Evolutionary conservation across 2,888 invertebrate genomes (phyloP).

Genomic region (Lasioglossum zephyrum): DNA sequence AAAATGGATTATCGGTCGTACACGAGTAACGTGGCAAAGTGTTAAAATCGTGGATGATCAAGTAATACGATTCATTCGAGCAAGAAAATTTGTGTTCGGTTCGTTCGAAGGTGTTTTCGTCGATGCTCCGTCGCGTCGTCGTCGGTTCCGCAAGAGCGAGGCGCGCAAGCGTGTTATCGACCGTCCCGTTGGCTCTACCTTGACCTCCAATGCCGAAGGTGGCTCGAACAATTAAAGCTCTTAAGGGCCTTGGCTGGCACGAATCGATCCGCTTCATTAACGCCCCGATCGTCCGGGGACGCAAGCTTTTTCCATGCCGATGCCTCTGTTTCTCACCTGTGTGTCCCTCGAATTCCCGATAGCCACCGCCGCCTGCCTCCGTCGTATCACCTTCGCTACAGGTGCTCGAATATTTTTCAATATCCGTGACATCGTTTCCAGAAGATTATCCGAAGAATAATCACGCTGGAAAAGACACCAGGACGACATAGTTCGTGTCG

Average conservation of each 20-base stretch:
- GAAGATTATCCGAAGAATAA: background rate
- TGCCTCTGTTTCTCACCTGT: conserved; percentile 3
- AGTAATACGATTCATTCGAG: too few species aligned
- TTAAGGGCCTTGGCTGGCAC: conserved; percentile 48
- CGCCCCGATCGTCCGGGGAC: conserved; percentile 24
- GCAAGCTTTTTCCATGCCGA: conserved; percentile 6
- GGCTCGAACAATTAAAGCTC: conserved; percentile 64
- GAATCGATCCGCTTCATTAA: conserved; percentile 54
- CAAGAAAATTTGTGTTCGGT: background rate
- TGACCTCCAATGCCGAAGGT: conserved; percentile 67
- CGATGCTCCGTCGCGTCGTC: background rate
- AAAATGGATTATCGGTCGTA: too few species aligned
- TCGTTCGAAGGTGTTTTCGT: background rate
- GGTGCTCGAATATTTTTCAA: background rate
- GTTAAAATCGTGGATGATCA: background rate
- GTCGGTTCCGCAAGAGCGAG: background rate
- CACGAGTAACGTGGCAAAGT: too few species aligned
- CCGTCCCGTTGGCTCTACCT: conserved; percentile 62
- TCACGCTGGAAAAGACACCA: too few species aligned
- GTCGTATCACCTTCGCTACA: background rate
- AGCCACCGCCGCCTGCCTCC: background rate
- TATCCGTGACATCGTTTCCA: background rate
- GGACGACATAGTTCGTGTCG: too few species aligned
- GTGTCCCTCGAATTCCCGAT: conserved; percentile 8
- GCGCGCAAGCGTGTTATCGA: conserved; percentile 66